A percentile compares a stretch with the other conserved stretches of the same genome.
phyloP scores from a whole-genome alignment of 2,888 invertebrate species.

The Anoplius nigerrimus region DNA sequence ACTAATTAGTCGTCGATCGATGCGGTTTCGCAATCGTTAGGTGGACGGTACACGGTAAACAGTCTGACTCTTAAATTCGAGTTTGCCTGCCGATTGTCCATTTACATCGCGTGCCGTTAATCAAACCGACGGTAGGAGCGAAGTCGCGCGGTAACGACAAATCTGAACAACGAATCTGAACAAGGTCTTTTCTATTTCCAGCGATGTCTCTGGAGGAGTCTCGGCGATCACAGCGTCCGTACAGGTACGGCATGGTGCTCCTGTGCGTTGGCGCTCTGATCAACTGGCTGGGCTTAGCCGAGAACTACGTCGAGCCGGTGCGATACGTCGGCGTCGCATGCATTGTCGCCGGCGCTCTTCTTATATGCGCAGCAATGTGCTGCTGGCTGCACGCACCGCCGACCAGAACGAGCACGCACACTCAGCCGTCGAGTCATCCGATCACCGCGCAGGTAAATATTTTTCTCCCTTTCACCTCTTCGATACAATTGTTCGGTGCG shows the following conservation, averaged over 20 bases:
- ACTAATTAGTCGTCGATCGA: too few relatives aligned
- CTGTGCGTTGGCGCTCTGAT: conserved; percentile 84
- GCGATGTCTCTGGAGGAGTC: conserved; percentile 82
- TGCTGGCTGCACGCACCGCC: conserved; percentile 80
- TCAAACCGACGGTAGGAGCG: too few relatives aligned
- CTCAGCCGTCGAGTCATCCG: conserved; percentile 65
- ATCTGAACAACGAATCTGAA: too few relatives aligned
- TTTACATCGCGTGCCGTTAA: too few relatives aligned
- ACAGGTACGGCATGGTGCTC: conserved; percentile 84
- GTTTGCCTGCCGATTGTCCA: too few relatives aligned
- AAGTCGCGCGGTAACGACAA: too few relatives aligned
- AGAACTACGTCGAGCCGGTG: conserved; percentile 84
- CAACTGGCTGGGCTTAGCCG: conserved; percentile 85
- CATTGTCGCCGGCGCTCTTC: conserved; percentile 84
- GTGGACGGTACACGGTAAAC: too few relatives aligned
- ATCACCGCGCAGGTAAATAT: conserved; percentile 70
- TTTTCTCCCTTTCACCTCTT: conserved; percentile 3
- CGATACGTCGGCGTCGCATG: conserved; percentile 85
- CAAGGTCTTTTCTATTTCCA: conserved; percentile 59
- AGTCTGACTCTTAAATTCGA: too few relatives aligned
- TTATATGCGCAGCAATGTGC: conserved; percentile 85
- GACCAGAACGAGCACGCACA: conserved; percentile 63
- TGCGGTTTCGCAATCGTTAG: too few relatives aligned
- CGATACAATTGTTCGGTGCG: not conserved
- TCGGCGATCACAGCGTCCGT: conserved; percentile 82